These are phyloP conservation scores for Prolemur simus DNA, from an alignment of 2,113 vertebrate genomes.

Conservation along the genomic window DNA sequence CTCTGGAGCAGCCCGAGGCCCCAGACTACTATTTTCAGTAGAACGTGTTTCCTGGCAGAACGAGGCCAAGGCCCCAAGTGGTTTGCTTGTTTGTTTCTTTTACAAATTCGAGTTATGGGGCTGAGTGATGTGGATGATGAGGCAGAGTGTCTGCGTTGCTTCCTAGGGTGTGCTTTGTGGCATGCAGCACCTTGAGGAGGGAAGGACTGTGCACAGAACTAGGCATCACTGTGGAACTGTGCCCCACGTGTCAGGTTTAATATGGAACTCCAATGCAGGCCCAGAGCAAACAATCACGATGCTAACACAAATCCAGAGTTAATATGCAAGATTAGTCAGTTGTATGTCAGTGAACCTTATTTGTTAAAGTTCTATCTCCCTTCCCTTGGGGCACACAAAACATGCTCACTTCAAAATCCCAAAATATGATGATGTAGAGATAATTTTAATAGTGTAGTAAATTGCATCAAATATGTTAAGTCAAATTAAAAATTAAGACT, in stretches of 20 bases:
- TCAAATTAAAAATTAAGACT: neutral
- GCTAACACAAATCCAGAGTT: neutral
- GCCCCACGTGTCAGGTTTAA: neutral
- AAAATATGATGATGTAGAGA: neutral
- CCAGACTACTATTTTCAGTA: neutral
- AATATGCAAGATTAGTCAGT: neutral
- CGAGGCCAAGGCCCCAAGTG: neutral
- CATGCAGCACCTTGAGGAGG: neutral
- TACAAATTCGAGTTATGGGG: neutral
- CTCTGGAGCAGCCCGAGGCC: neutral
- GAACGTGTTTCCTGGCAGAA: neutral
- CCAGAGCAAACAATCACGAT: neutral
- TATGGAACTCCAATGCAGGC: neutral
- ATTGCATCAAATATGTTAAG: neutral
- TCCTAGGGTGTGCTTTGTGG: neutral
- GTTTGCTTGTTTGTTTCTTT: neutral
- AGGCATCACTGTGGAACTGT: neutral
- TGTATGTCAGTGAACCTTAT: neutral
- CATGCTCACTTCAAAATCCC: neutral
- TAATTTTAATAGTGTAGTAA: neutral
- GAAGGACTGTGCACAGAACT: too few relatives aligned
- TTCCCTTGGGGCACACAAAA: neutral
- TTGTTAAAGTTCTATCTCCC: neutral
- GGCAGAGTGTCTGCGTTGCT: neutral
- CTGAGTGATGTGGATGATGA: neutral